Base-by-base conservation (phyloP, 2,797 vertebrate species). In the Gallinago nigripennis region DNA sequence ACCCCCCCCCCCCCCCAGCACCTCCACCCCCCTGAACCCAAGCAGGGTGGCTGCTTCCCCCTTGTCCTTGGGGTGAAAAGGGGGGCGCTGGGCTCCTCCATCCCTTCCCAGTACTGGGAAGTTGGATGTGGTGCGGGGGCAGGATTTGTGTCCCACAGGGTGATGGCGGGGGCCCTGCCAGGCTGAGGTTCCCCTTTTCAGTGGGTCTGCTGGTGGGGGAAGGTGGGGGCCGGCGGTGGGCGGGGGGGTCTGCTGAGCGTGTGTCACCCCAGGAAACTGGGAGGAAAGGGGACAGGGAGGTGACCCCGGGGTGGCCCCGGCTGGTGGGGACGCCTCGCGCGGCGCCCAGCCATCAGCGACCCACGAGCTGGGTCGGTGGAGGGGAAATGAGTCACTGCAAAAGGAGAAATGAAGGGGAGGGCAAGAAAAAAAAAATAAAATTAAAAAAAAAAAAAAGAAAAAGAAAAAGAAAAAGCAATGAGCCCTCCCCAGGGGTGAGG, bases 381-480 rank as follows among this genome's bases (percentile, higher is more conserved):
- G 79, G 50, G 94, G 95, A 97, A 97, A 83, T 97, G 96, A 97
- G 61, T 97, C 96, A 95, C 76, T 3, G 11, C 1, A 10, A 91
- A 91, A 90, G 68, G 72, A 96, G 95, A 92, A 97, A 87, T 5
- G 57, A 63, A 79, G 89, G 27, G 45, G 82, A 85, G 24, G 50
- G 21, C 1, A 25, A 14, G 23, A 10, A 31, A 25, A 17, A 27
- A 31, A 23, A 35, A 33, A 33, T 33, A 33, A 33, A 33, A 33
- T 35, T 35, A 35, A 35, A 35, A 35, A 35, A 35, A 35, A 35
- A 35, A 35, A 35, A 35, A 35, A 35, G n/a, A n/a, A n/a, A 33
- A 33, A 33, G 33, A n/a, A 56, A 4, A 37, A 48, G 31, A 4
- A 28, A 50, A 50, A 43, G 4, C 43, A 84, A 21, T 3, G 2